Conservation (phyloP, 2,888 invertebrate genomes). For the Teinopalpus imperialis region DNA sequence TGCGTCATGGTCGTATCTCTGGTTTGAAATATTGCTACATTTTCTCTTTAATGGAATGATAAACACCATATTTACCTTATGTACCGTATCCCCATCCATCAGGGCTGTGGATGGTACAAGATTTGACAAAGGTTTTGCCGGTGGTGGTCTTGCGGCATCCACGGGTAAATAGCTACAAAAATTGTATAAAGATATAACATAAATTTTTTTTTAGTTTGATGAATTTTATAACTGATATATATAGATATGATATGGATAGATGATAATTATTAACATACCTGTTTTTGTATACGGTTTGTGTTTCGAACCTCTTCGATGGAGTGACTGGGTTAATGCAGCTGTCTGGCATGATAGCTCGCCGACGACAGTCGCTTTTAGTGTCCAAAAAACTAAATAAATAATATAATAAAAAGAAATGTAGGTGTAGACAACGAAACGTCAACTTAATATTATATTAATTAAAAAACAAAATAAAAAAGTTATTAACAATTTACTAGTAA, state of each 20-base stretch:
- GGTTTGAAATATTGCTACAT: too few relatives aligned
- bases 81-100: slow-evolving; percentile 80
- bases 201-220: too few relatives aligned
- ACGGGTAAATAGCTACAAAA: slow-evolving; percentile 51
- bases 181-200: too few relatives aligned
- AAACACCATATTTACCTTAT: slow-evolving; percentile 61
- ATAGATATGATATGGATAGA: too few relatives aligned
- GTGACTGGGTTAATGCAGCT: slow-evolving; percentile 62
- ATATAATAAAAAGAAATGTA: not conserved
- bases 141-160: slow-evolving; percentile 52
- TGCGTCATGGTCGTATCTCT: too few relatives aligned
- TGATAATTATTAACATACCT: too few relatives aligned
- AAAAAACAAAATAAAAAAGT: too few relatives aligned
- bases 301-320: slow-evolving; percentile 61
- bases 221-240: too few relatives aligned
- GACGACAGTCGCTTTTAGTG: slow-evolving; percentile 62
- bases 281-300: slow-evolving; percentile 66
- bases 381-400: slow-evolving; percentile 51
- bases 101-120: slow-evolving; percentile 69
- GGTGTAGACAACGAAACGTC: too few relatives aligned
- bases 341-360: slow-evolving; percentile 62
- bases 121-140: slow-evolving; percentile 67
- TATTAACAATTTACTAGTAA: too few relatives aligned
- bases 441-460: too few relatives aligned
- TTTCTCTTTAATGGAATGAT: too few relatives aligned